phyloP scores from a whole-genome alignment of 1,140 invertebrate species.

The Ooceraea biroi region DNA sequence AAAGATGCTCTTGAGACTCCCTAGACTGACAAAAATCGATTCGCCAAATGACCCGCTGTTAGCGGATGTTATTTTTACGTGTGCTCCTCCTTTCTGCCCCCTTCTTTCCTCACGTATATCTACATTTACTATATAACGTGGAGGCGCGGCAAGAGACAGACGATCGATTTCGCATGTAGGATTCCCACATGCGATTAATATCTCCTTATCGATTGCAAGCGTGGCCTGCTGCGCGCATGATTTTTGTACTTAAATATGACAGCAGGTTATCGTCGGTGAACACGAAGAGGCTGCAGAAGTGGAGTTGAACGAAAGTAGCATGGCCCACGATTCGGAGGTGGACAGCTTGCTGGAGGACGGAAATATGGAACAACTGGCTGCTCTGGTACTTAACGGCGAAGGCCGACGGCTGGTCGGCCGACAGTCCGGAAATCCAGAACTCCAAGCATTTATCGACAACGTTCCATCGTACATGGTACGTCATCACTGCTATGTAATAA shows the following conservation, averaged over 20 bases:
- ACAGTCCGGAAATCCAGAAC: slow-evolving; percentile 91
- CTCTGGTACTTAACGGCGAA: slow-evolving; percentile 94
- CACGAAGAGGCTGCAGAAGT: slow-evolving; percentile 77
- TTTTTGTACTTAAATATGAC: slow-evolving; percentile 66
- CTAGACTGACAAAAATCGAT: neutral
- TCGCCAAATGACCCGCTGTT: neutral
- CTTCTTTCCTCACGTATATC: neutral
- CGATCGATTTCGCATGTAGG: slow-evolving; percentile 75
- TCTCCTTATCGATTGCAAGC: slow-evolving; percentile 76
- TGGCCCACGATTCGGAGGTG: slow-evolving; percentile 87
- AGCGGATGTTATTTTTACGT: slow-evolving; percentile 11
- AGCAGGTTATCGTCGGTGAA: slow-evolving; percentile 80
- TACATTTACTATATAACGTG: neutral
- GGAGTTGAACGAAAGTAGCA: slow-evolving; percentile 76
- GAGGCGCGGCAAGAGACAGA: slow-evolving; percentile 10
- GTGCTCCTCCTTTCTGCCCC: no score
- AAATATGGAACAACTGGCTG: slow-evolving; percentile 96
- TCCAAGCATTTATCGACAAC: slow-evolving; percentile 95
- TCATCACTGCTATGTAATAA: neutral
- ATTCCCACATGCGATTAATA: slow-evolving; percentile 76
- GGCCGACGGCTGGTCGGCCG: slow-evolving; percentile 92
- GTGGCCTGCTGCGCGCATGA: slow-evolving; percentile 72
- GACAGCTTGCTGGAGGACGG: slow-evolving; percentile 90
- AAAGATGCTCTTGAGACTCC: neutral
- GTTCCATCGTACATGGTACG: slow-evolving; percentile 95